Conservation (phyloP, 2,113 vertebrate species). For the Pelecanoides urinatrix region DNA sequence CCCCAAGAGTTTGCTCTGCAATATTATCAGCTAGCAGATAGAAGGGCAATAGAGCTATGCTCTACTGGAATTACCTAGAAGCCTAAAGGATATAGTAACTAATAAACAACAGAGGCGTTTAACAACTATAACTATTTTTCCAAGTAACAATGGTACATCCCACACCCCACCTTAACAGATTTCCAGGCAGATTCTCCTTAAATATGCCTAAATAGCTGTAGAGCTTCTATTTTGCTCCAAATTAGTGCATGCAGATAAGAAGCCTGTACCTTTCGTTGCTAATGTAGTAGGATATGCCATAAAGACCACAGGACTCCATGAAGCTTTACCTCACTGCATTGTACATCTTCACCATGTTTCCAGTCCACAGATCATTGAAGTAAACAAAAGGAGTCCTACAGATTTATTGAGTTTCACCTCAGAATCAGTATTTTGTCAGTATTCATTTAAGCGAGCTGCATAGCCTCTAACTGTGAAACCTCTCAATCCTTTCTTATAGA, state of each 20-base stretch:
- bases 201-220: neutral
- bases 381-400: neutral
- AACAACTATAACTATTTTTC: neutral
- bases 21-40: neutral
- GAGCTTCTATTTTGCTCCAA: neutral
- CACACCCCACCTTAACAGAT: neutral
- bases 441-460: neutral
- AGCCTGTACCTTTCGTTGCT: neutral
- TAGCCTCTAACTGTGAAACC: neutral
- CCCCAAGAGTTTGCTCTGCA: neutral
- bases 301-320: neutral
- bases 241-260: neutral
- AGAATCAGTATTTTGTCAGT: neutral
- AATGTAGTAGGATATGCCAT: neutral
- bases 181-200: neutral
- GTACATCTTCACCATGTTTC: neutral
- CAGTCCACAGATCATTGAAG: neutral
- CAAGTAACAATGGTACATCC: neutral
- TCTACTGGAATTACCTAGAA: neutral
- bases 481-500: neutral
- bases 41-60: neutral
- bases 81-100: neutral
- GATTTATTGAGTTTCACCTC: neutral
- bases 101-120: neutral
- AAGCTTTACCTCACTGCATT: neutral